Evolutionary conservation across 53 echinoderm and acorn worm genomes (phyloP).

Genomic region (Holothuria scabra): DNA sequence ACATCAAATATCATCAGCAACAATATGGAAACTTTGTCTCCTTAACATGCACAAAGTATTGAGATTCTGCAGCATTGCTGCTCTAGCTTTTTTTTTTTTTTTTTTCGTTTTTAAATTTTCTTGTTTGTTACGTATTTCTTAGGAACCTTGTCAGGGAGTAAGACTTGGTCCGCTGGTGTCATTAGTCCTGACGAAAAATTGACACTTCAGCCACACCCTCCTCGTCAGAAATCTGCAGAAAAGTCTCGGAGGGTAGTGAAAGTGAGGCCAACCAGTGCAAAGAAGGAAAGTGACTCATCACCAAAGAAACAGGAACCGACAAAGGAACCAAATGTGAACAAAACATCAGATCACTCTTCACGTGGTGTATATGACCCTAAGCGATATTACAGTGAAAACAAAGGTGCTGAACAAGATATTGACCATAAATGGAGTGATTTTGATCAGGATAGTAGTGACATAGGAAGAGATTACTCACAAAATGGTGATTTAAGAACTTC

Average conservation of each 20-base stretch:
- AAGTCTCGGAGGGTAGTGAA: slow-evolving; percentile 87
- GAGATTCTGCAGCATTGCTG: too few relatives aligned
- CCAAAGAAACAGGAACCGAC: background rate
- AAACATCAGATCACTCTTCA: background rate
- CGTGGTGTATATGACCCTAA: slow-evolving; percentile 28
- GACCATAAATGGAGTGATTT: slow-evolving; percentile 4
- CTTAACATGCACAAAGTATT: too few relatives aligned
- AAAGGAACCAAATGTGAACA: background rate
- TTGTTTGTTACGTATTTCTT: background rate
- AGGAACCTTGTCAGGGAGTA: slow-evolving; percentile 84
- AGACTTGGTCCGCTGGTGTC: slow-evolving; percentile 78
- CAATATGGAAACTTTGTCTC: too few relatives aligned
- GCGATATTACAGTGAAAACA: slow-evolving; percentile 37
- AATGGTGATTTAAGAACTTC: slow-evolving; percentile 27
- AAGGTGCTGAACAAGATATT: background rate
- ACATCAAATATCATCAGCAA: too few relatives aligned
- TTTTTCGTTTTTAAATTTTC: too few relatives aligned
- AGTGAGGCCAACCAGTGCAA: slow-evolving; percentile 88
- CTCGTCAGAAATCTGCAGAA: slow-evolving; percentile 86
- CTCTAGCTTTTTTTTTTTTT: too few relatives aligned
- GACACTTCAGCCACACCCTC: slow-evolving; percentile 88
- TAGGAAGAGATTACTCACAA: background rate
- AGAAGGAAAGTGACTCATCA: slow-evolving; percentile 57
- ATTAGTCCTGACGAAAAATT: slow-evolving; percentile 47
- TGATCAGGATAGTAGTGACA: background rate